Percentiles rank a stretch among this genome's conserved stretches.
phyloP scores from a whole-genome alignment of 2,113 vertebrate genomes.

The Tyrannus savana region DNA sequence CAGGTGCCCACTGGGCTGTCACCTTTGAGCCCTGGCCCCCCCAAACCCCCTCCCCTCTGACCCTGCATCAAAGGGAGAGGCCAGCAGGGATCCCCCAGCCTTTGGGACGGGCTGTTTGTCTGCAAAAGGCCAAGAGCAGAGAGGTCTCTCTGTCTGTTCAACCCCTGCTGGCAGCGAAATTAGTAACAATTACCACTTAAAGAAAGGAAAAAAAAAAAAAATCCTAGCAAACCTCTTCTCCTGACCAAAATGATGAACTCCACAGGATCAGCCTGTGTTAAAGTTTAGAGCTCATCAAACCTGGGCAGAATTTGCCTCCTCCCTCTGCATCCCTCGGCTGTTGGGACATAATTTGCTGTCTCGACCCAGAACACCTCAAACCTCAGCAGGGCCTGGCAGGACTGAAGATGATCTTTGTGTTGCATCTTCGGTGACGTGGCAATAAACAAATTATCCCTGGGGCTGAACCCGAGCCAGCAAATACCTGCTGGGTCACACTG shows the following conservation, averaged over 20 bases:
- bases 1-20: not conserved
- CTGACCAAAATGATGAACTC: not conserved
- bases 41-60: not conserved
- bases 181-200: too few relatives aligned
- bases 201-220: too few relatives aligned
- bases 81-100: not conserved
- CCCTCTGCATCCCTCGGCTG: not conserved
- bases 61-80: not conserved
- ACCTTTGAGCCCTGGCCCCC: not conserved
- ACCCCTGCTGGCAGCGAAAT: not conserved
- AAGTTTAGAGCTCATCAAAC: not conserved
- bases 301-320: not conserved
- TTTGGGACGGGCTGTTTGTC: not conserved
- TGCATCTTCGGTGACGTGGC: not conserved
- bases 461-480: not conserved
- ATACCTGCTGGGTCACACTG: not conserved
- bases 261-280: not conserved
- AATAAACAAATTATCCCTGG: not conserved
- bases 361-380: accelerated
- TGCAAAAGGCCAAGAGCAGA: not conserved
- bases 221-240: not conserved
- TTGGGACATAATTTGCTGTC: accelerated
- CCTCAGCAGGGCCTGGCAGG: not conserved
- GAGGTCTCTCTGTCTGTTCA: not conserved
- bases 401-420: not conserved